Percentiles rank a stretch among this genome's conserved stretches.
Evolutionary conservation across 1,140 invertebrate genomes (phyloP).

Genomic region (Bombyx mori): ASM3026992v2 NC_085125.1:786501-787000

Average conservation of each 20-base stretch:
- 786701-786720: neutral
- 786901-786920: neutral
- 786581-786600: too few species aligned
- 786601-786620: too few species aligned
- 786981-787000: constrained; percentile 25
- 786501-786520: too few species aligned
- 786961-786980: constrained; percentile 17
- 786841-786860: constrained; percentile 11
- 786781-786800: neutral
- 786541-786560: too few species aligned
- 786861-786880: constrained; percentile 10
- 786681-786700: neutral
- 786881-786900: constrained; percentile 1
- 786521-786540: too few species aligned
- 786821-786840: constrained; percentile 23
- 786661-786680: neutral
- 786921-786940: constrained; percentile 4
- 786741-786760: neutral
- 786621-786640: too few species aligned
- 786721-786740: neutral
- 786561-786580: too few species aligned
- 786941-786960: constrained; percentile 13
- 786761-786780: neutral
- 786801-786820: neutral
- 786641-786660: neutral